phyloP scores from a whole-genome alignment of 2,113 vertebrate species.

The Strix uralensis region DNA sequence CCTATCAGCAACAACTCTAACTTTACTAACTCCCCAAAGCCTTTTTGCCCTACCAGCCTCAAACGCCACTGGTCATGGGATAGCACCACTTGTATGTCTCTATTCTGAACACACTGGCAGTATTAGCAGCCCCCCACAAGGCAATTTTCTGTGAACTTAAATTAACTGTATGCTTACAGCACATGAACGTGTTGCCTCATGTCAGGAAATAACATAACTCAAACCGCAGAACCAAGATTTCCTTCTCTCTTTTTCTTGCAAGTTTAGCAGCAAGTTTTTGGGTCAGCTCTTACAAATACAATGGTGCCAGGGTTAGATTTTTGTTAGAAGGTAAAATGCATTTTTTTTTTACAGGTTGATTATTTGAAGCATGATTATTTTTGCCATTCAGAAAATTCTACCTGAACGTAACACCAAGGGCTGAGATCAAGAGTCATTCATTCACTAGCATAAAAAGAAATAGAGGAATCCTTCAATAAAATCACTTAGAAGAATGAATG shows the following conservation, averaged over 20 bases:
- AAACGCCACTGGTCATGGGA: background rate
- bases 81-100: background rate
- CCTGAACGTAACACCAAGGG: background rate
- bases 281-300: background rate
- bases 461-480: background rate
- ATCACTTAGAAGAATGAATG: background rate
- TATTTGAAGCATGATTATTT: background rate
- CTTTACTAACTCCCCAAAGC: background rate
- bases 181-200: background rate
- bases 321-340: background rate
- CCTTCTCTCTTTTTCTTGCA: background rate
- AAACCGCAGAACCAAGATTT: background rate
- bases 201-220: conserved; percentile 19
- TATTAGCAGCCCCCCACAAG: background rate
- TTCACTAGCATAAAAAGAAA: background rate
- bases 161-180: background rate
- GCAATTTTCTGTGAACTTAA: background rate
- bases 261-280: background rate
- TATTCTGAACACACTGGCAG: background rate
- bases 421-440: background rate
- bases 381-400: background rate
- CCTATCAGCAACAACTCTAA: background rate
- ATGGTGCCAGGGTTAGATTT: background rate
- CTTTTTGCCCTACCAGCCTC: background rate
- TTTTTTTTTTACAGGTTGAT: background rate